These are phyloP conservation scores for Hemicrepidius hirtus DNA, from an alignment of 2,888 invertebrate genomes.

Conservation along the genomic window DNA sequence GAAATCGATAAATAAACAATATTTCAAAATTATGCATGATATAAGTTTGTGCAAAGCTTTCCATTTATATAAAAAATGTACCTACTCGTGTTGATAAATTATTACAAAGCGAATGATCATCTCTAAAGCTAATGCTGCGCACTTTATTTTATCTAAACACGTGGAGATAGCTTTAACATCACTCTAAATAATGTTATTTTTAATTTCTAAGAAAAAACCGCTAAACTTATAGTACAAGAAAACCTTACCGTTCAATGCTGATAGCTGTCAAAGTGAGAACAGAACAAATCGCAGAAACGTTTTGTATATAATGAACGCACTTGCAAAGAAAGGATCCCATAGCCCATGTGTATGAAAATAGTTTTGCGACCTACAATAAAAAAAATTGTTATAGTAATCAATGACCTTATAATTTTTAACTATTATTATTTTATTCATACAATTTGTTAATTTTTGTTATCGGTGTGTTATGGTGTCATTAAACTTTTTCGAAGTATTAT, in stretches of 20 bases:
- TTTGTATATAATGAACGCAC: slow-evolving; percentile 82
- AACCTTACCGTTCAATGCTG: slow-evolving; percentile 80
- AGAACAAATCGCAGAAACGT: slow-evolving; percentile 82
- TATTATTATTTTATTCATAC: not conserved
- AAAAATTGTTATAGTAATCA: not conserved
- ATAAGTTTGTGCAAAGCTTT: slow-evolving; percentile 10
- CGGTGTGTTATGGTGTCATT: slow-evolving; percentile 25
- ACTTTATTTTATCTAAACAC: slow-evolving; percentile 34
- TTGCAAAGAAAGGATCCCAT: slow-evolving; percentile 81
- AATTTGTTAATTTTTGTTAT: slow-evolving; percentile 21
- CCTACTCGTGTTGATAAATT: slow-evolving; percentile 30
- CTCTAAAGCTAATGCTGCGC: slow-evolving; percentile 13
- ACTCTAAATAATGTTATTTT: not conserved
- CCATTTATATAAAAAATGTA: slow-evolving; percentile 36
- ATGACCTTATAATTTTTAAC: not conserved
- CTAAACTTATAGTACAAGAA: not conserved
- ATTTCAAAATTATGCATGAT: not conserved
- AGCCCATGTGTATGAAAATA: slow-evolving; percentile 81
- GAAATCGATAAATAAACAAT: slow-evolving; percentile 58
- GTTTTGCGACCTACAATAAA: slow-evolving; percentile 76
- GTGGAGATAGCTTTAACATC: slow-evolving; percentile 24
- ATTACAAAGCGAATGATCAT: slow-evolving; percentile 4
- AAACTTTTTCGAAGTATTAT: slow-evolving; percentile 26
- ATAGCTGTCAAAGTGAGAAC: slow-evolving; percentile 83
- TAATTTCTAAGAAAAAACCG: not conserved